Evolutionary conservation across 2,888 invertebrate genomes (phyloP), one percentile per base, ranked within the genome.

Genomic region (Furcula furcula): DNA sequence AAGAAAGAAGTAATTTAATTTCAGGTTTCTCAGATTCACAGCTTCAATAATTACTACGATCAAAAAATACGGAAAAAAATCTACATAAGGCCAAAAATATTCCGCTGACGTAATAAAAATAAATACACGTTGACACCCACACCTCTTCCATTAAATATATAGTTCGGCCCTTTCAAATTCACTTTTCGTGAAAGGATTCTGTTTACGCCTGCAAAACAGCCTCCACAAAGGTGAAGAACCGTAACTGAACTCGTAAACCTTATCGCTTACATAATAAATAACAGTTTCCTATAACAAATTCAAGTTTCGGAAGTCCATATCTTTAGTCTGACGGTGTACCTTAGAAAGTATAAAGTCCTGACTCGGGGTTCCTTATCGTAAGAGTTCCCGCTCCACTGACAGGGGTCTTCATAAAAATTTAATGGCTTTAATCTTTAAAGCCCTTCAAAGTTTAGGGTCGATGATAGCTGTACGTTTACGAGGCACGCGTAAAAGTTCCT

Each of bases 341-440:
- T 61, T 36, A 46, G 53, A 53, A 63, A 55, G 54, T 59, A 55
- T 47, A 55, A 67, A 64, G 53, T 63, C 58, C 59, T 58, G 60
- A 70, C 56, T 72, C 68, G 65, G 63, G 44, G 42, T 49, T 57
- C 44, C 66, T 75, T 78, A 76, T 76, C 77, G 56, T 50, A 42
- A 60, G 51, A 50, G 60, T 61, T 65, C 64, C 66, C 70, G 69
- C 64, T 64, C 66, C 71, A 75, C 58, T 74, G 73, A 73, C 70
- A 73, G 76, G 73, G 76, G 76, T 74, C 65, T 74, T 71, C 76
- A 78, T 78, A 80, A 81, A 82, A 81, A 73, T 79, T 74, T 81
- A 81, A 83, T 73, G 67, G 64, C 65, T 71, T 75, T 81, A 82
- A 82, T 83, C 78, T 82, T 81, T 76, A 75, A 78, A 75, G 66